Percentiles rank a stretch among this genome's conserved stretches.
These are phyloP conservation scores for Drosophila hawaiiensis DNA, from an alignment of 2,888 invertebrate genomes.

Conservation along the genomic window DNA sequence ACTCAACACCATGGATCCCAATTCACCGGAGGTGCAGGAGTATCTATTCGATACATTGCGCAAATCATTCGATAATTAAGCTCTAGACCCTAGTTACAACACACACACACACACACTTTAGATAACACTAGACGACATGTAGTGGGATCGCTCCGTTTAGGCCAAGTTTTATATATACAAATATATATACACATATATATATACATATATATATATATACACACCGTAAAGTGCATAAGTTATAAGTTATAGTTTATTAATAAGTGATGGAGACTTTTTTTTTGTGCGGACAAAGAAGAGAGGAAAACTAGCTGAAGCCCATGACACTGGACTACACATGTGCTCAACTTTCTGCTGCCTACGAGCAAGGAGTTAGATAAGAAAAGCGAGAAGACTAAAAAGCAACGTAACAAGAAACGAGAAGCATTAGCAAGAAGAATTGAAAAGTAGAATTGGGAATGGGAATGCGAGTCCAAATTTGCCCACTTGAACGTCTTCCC, in stretches of 20 bases:
- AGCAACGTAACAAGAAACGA: not conserved
- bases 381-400: not conserved
- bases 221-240: slow-evolving; percentile 20
- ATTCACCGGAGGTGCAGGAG: slow-evolving; percentile 89
- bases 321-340: slow-evolving; percentile 30
- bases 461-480: not conserved
- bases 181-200: slow-evolving; percentile 39
- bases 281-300: slow-evolving; percentile 28
- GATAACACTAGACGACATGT: slow-evolving; percentile 25
- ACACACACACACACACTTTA: slow-evolving; percentile 9
- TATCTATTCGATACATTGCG: slow-evolving; percentile 90
- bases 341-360: not conserved
- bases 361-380: not conserved
- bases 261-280: slow-evolving; percentile 51
- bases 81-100: slow-evolving; percentile 24
- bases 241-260: slow-evolving; percentile 50
- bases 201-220: slow-evolving; percentile 12
- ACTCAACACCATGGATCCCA: slow-evolving; percentile 87
- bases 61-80: slow-evolving; percentile 88
- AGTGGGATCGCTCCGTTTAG: slow-evolving; percentile 60
- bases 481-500: not conserved
- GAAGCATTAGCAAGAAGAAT: not conserved
- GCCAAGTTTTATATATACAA: slow-evolving; percentile 75
- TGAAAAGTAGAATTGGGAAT: not conserved
- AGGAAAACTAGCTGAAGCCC: slow-evolving; percentile 3